phyloP scores from a whole-genome alignment of 1,140 invertebrate species.

The Zaprionus gabonicus region DNA sequence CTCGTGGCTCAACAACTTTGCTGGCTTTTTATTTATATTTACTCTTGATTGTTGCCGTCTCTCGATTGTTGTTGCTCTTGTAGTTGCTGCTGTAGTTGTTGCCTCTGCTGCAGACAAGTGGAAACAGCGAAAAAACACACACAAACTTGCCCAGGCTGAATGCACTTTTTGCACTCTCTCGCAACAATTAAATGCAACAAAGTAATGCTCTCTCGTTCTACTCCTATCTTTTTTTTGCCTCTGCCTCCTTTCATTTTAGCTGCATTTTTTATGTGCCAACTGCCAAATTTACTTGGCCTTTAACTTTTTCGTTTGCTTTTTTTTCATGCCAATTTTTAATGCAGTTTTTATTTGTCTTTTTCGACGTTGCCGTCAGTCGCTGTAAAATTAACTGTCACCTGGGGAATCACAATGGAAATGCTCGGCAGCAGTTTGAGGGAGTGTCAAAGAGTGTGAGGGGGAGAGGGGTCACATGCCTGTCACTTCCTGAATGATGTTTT shows the following conservation, averaged over 20 bases:
- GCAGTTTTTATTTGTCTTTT: slow-evolving; percentile 45
- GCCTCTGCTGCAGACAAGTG: slow-evolving; percentile 56
- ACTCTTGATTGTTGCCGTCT: slow-evolving; percentile 72
- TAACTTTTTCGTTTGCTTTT: slow-evolving; percentile 47
- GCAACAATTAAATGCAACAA: slow-evolving; percentile 67
- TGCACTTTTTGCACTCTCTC: slow-evolving; percentile 51
- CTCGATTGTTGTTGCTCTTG: slow-evolving; percentile 18
- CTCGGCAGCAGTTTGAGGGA: neutral
- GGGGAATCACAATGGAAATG: slow-evolving; percentile 33
- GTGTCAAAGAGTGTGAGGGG: neutral
- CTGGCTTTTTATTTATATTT: slow-evolving; percentile 75
- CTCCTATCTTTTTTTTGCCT: neutral
- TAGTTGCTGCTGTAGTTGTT: neutral
- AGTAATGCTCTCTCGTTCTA: slow-evolving; percentile 17
- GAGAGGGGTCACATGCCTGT: slow-evolving; percentile 35
- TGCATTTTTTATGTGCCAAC: slow-evolving; percentile 60
- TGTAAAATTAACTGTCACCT: slow-evolving; percentile 71
- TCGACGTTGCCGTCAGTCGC: slow-evolving; percentile 53
- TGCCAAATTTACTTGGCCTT: slow-evolving; percentile 59
- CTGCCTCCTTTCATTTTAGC: slow-evolving; percentile 18
- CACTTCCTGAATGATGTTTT: slow-evolving; percentile 65
- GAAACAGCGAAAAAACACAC: slow-evolving; percentile 44
- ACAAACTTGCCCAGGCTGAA: slow-evolving; percentile 26
- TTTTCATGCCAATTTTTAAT: slow-evolving; percentile 42
- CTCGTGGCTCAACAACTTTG: slow-evolving; percentile 48